phyloP scores from a whole-genome alignment of 92 coral and sea anemone genomes.

The Desmophyllum pertusum region DNA sequence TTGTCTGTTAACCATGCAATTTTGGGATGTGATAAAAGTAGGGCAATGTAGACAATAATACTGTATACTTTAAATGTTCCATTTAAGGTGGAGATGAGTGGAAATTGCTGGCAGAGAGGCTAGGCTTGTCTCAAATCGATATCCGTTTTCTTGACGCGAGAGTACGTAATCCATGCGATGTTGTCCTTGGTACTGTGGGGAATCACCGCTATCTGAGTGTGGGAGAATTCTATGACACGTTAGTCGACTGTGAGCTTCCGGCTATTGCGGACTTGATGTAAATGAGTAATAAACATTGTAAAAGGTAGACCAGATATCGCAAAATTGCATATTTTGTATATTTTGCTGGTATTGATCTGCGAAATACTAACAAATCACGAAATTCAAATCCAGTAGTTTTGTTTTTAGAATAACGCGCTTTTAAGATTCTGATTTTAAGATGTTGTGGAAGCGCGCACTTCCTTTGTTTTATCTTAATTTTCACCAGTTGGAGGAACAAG shows the following conservation, averaged over 20 bases:
- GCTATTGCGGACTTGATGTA: neutral
- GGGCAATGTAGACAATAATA: no score
- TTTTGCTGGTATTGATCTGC: neutral
- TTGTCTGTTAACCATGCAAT: no score
- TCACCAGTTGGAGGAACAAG: no score
- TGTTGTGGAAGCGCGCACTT: no score
- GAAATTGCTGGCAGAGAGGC: conserved; percentile 1
- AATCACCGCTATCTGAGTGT: conserved; percentile 7
- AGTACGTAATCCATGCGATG: neutral
- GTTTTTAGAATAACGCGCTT: no score
- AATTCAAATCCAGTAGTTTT: no score
- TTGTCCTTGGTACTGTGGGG: neutral
- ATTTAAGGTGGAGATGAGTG: neutral
- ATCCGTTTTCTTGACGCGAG: conserved; percentile 9
- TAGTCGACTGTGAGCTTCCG: neutral
- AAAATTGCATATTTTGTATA: neutral
- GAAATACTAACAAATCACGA: no score
- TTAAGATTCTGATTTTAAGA: no score
- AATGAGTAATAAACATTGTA: neutral
- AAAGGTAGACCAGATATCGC: neutral
- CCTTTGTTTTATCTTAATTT: no score
- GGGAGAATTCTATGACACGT: conserved; percentile 15
- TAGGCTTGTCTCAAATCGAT: conserved; percentile 5
- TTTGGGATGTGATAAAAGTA: no score
- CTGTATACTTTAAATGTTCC: neutral